These are phyloP conservation scores for Lophotis ruficrista DNA, from an alignment of 2,113 vertebrate species.

Conservation along the genomic window DNA sequence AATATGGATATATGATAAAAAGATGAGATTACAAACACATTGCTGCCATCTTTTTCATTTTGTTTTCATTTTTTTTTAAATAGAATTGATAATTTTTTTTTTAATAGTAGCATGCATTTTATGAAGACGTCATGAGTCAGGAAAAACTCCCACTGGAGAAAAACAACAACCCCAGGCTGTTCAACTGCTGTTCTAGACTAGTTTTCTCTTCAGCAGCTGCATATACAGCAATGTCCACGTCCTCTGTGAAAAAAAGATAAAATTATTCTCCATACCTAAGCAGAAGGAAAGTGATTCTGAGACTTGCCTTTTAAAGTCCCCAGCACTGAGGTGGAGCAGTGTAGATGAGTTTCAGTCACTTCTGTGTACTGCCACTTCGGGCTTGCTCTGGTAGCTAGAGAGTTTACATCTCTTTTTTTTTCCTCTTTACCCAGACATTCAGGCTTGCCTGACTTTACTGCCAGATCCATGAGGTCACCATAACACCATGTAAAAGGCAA, in stretches of 20 bases:
- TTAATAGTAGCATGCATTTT: background rate
- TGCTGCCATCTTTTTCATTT: background rate
- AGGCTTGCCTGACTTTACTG: background rate
- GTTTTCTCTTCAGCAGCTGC: background rate
- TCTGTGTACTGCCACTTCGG: background rate
- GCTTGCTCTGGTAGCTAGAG: background rate
- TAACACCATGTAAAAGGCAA: accelerated
- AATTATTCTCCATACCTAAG: background rate
- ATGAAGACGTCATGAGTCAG: background rate
- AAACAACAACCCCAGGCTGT: background rate
- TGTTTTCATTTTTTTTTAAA: background rate
- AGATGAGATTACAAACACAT: background rate
- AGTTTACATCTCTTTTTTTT: background rate
- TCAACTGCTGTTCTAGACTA: background rate
- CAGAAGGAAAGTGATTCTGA: background rate
- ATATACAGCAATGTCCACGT: background rate
- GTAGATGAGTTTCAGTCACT: background rate
- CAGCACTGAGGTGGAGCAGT: background rate
- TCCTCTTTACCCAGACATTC: background rate
- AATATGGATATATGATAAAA: background rate
- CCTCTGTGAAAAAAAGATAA: background rate
- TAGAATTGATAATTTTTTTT: accelerated
- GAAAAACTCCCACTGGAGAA: background rate
- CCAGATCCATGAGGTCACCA: accelerated
- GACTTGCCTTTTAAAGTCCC: background rate